phyloP scores from a whole-genome alignment of 2,113 vertebrate genomes.

The Chunga burmeisteri region DNA sequence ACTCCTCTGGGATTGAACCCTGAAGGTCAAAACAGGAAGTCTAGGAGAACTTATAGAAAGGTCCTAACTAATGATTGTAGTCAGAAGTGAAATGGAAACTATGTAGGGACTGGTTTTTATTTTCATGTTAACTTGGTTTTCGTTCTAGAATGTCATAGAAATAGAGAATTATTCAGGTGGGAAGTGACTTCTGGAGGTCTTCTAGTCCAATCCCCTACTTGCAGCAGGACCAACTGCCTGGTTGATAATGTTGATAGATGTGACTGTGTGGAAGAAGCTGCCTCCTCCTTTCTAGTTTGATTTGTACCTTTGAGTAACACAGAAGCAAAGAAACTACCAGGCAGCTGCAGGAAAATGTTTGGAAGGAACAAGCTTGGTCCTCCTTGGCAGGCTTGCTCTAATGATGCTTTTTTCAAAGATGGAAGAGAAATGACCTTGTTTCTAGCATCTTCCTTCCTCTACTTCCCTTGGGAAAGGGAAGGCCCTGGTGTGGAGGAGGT shows the following conservation, averaged over 20 bases:
- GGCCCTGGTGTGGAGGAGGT: background rate
- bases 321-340: background rate
- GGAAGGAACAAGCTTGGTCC: background rate
- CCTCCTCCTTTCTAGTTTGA: background rate
- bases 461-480: background rate
- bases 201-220: background rate
- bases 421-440: background rate
- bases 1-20: background rate
- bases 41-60: background rate
- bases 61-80: background rate
- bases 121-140: background rate
- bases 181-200: background rate
- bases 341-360: background rate
- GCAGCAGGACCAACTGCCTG: background rate
- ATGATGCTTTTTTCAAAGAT: background rate
- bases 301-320: background rate
- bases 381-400: background rate
- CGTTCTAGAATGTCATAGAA: background rate
- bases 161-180: background rate
- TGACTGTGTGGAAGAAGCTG: background rate
- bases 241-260: background rate
- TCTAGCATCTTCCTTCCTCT: background rate
- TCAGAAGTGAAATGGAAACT: background rate
- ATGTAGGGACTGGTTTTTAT: background rate
- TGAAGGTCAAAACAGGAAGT: background rate